Percentiles rank a stretch among this genome's conserved stretches.
These are phyloP conservation scores for Takifugu ocellatus DNA, from an alignment of 2,797 vertebrate species.

Conservation along the genomic window DNA sequence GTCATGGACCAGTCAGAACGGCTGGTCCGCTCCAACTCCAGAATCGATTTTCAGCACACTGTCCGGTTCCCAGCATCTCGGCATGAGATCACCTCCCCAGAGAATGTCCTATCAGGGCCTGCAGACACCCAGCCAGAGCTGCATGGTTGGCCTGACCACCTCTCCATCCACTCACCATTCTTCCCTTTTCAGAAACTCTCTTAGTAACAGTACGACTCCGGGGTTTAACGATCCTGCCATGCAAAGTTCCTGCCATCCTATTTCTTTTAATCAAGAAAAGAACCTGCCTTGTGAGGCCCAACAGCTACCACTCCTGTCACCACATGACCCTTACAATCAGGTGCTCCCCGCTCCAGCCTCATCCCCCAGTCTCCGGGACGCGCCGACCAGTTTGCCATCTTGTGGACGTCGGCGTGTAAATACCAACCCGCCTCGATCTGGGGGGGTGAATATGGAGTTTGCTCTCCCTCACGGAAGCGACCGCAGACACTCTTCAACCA, in stretches of 20 bases:
- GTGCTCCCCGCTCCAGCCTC: constrained; percentile 16
- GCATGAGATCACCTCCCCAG: constrained; percentile 24
- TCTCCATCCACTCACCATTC: constrained; percentile 20
- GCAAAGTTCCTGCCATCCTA: constrained; percentile 13
- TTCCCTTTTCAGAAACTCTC: constrained; percentile 25
- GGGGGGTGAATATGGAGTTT: constrained; percentile 9
- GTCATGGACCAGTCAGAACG: constrained; percentile 46
- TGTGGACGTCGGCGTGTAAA: constrained; percentile 21
- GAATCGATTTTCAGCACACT: constrained; percentile 22
- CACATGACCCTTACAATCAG: constrained; percentile 16
- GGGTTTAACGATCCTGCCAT: constrained; percentile 22
- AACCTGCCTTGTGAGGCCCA: constrained; percentile 15
- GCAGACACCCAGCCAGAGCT: constrained; percentile 29
- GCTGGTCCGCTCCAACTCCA: constrained; percentile 47
- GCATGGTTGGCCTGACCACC: constrained; percentile 14
- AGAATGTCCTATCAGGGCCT: constrained; percentile 20
- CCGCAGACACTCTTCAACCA: constrained; percentile 13
- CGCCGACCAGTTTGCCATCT: constrained; percentile 9
- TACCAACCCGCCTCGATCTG: constrained; percentile 21
- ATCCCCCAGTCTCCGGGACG: constrained; percentile 12
- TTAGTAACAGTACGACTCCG: constrained; percentile 2
- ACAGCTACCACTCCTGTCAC: not conserved
- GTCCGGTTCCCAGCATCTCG: constrained; percentile 39
- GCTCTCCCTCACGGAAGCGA: constrained; percentile 8
- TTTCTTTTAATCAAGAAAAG: constrained; percentile 35